Conservation (phyloP, 2,113 vertebrate species). For the Garra rufa region DNA sequence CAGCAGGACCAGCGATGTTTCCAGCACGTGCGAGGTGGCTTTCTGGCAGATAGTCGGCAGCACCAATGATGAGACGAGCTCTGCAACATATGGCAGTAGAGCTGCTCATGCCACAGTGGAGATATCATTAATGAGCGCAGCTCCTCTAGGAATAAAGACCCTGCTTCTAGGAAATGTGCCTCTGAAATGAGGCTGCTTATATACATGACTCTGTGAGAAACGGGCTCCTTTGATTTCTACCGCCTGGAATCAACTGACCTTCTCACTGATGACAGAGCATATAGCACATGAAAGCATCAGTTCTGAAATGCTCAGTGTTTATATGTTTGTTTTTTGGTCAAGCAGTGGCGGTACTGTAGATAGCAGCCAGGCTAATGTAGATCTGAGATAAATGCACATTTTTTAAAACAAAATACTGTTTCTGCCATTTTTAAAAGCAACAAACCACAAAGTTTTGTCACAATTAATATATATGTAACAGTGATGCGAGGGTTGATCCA, state of each 20-base stretch:
- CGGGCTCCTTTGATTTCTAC: slow-evolving; percentile 18
- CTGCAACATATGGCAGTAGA: slow-evolving; percentile 71
- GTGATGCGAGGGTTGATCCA: no score
- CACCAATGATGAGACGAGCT: slow-evolving; percentile 68
- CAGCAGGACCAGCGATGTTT: slow-evolving; percentile 66
- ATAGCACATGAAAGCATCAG: background rate
- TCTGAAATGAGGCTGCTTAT: slow-evolving; percentile 53
- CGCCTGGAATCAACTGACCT: background rate
- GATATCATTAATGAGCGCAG: slow-evolving; percentile 70
- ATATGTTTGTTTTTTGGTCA: background rate
- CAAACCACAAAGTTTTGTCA: background rate
- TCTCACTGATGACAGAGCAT: slow-evolving; percentile 16
- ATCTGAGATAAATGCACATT: background rate
- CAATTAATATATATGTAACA: background rate
- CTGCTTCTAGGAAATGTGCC: slow-evolving; percentile 55
- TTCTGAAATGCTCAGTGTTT: background rate
- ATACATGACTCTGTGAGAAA: slow-evolving; percentile 40
- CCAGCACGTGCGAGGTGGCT: slow-evolving; percentile 67
- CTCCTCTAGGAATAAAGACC: slow-evolving; percentile 64
- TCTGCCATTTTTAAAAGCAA: background rate
- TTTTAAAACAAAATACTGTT: background rate
- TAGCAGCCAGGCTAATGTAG: background rate
- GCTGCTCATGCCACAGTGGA: slow-evolving; percentile 71
- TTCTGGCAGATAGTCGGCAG: slow-evolving; percentile 66
- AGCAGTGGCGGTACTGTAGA: background rate